Conservation (phyloP, 2,888 invertebrate species). For the Cataglyphis albicans region DNA sequence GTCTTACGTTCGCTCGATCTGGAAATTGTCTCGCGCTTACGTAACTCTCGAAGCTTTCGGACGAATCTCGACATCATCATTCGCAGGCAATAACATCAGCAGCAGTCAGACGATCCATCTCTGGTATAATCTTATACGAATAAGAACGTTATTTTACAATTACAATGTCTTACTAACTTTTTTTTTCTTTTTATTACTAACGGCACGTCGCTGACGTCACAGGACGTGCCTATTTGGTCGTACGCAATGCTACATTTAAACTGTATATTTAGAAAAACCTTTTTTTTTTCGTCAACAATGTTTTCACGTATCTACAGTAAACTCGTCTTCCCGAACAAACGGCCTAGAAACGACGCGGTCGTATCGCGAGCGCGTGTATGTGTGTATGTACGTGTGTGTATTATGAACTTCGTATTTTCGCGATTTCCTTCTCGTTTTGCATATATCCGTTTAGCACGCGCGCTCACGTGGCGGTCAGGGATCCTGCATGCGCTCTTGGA, state of each 20-base stretch:
- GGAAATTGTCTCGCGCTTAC: slow-evolving; percentile 33
- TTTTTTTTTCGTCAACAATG: slow-evolving; percentile 80
- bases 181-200: slow-evolving; percentile 75
- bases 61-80: slow-evolving; percentile 73
- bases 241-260: slow-evolving; percentile 84
- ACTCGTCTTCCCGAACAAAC: slow-evolving; percentile 76
- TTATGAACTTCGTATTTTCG: slow-evolving; percentile 13
- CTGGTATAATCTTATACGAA: slow-evolving; percentile 76
- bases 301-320: slow-evolving; percentile 82
- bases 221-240: slow-evolving; percentile 83
- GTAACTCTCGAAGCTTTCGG: slow-evolving; percentile 66
- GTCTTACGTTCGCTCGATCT: slow-evolving; percentile 5
- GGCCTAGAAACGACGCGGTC: slow-evolving; percentile 72
- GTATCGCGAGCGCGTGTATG: slow-evolving; percentile 61
- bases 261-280: slow-evolving; percentile 83
- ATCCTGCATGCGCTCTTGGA: not conserved
- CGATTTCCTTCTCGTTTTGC: slow-evolving; percentile 24
- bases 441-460: slow-evolving; percentile 6
- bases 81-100: slow-evolving; percentile 67
- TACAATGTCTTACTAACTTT: slow-evolving; percentile 76
- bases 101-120: slow-evolving; percentile 76
- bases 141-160: slow-evolving; percentile 82
- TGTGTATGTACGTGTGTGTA: slow-evolving; percentile 32
- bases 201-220: slow-evolving; percentile 76
- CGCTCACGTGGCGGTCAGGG: slow-evolving; percentile 43